Conservation (phyloP, 1,140 invertebrate genomes). For the Asobara japonica region DNA sequence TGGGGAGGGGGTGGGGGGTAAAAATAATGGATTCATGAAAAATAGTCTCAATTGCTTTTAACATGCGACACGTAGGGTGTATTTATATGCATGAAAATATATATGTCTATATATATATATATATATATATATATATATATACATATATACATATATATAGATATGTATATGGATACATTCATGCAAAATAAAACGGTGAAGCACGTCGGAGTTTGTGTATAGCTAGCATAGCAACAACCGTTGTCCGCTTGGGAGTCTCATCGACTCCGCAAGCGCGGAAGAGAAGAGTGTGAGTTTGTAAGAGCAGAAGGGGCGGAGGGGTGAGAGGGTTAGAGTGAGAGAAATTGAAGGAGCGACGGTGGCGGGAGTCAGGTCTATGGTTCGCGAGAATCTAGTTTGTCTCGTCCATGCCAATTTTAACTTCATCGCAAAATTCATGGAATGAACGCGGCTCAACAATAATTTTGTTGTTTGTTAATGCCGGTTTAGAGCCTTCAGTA, state of each 20-base stretch:
- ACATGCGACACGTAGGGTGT: conserved; percentile 9
- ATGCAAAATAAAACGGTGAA: conserved; percentile 14
- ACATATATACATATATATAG: too few species aligned
- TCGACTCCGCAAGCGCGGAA: conserved; percentile 38
- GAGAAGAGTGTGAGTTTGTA: background rate
- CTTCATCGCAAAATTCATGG: conserved; percentile 28
- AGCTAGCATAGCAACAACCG: conserved; percentile 46
- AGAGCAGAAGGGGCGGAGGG: conserved; percentile 18
- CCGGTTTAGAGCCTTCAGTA: too few species aligned
- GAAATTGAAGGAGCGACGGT: conserved; percentile 22
- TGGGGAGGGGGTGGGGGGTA: background rate
- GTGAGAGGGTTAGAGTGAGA: conserved; percentile 20
- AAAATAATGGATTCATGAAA: background rate
- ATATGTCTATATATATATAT: too few species aligned
- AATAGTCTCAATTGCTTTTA: conserved; percentile 7
- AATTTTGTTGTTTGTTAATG: conserved; percentile 2
- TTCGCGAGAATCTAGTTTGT: conserved; percentile 33
- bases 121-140: too few species aligned
- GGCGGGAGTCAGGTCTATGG: background rate
- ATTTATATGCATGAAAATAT: conserved; percentile 2
- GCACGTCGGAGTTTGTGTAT: conserved; percentile 30
- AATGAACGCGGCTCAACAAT: conserved; percentile 26
- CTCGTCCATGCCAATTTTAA: conserved; percentile 29
- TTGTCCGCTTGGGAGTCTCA: conserved; percentile 41
- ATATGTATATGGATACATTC: too few species aligned